phyloP scores from a whole-genome alignment of 1,140 invertebrate species.

The Cyclargus thomasi region DNA sequence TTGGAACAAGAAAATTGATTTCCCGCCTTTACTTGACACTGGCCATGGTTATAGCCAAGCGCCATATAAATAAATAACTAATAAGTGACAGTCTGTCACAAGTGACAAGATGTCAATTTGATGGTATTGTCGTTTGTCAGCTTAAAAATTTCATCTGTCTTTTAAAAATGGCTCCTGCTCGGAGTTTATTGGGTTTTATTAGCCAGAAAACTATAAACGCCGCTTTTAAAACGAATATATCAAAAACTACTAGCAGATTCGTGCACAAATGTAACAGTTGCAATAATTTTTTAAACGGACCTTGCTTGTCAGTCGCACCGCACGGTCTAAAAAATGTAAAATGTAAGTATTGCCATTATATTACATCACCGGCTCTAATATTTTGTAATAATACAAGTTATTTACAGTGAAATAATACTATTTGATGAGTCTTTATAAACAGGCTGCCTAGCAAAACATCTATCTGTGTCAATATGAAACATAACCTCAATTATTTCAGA shows the following conservation, averaged over 20 bases:
- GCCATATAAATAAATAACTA: too few species aligned
- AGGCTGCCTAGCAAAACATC: background rate
- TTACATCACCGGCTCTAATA: slow-evolving; percentile 61
- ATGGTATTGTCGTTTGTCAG: too few species aligned
- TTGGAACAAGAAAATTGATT: too few species aligned
- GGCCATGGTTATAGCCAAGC: too few species aligned
- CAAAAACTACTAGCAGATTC: slow-evolving; percentile 57
- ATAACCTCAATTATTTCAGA: slow-evolving; percentile 62
- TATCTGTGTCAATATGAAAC: slow-evolving; percentile 25
- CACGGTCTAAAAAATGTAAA: slow-evolving; percentile 56
- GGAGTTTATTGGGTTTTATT: slow-evolving; percentile 71
- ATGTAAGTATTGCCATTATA: slow-evolving; percentile 68
- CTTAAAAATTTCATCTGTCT: slow-evolving; percentile 32
- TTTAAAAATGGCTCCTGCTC: slow-evolving; percentile 68
- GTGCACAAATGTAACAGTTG: slow-evolving; percentile 63
- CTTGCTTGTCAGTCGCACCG: slow-evolving; percentile 32
- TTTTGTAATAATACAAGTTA: background rate
- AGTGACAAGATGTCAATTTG: slow-evolving; percentile 25
- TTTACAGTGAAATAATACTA: background rate
- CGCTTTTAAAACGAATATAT: slow-evolving; percentile 57
- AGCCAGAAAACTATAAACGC: slow-evolving; percentile 63
- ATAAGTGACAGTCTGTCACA: slow-evolving; percentile 15
- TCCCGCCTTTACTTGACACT: too few species aligned
- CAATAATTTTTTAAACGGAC: slow-evolving; percentile 44
- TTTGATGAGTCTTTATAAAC: background rate